Evolutionary conservation across 2,113 vertebrate genomes (phyloP).

Genomic region (Strix uralensis): DNA sequence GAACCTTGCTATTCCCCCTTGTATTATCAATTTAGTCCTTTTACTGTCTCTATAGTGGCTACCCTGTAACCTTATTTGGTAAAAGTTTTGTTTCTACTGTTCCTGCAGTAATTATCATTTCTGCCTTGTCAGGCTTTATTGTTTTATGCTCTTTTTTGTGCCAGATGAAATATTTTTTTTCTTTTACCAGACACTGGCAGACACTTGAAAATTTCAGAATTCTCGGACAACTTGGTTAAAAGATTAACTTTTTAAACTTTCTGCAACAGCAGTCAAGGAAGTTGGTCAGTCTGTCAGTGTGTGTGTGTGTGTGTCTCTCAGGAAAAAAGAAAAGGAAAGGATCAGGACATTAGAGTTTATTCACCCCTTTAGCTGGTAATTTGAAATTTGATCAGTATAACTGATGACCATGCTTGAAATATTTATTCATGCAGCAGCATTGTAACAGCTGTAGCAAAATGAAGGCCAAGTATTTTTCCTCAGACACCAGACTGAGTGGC

Average conservation of each 20-base stretch:
- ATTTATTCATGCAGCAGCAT: neutral
- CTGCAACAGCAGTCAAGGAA: neutral
- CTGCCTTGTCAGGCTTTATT: constrained; percentile 67
- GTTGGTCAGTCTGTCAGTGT: neutral
- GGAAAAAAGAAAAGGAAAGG: neutral
- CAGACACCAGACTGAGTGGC: neutral
- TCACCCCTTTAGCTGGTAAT: neutral
- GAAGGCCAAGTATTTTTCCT: neutral
- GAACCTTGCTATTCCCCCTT: constrained; percentile 18
- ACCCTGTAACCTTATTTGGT: constrained; percentile 72
- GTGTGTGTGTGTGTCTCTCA: neutral
- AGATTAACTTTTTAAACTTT: constrained; percentile 30
- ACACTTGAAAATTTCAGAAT: constrained; percentile 31
- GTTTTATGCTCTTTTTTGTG: constrained; percentile 42
- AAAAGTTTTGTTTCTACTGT: constrained; percentile 59
- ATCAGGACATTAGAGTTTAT: neutral
- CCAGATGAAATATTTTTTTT: constrained; percentile 47
- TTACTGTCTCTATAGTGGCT: constrained; percentile 39
- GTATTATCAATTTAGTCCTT: constrained; percentile 33
- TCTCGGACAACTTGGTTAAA: constrained; percentile 13
- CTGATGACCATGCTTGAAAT: neutral
- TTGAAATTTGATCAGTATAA: constrained; percentile 29
- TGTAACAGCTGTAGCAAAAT: neutral
- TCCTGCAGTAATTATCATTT: constrained; percentile 69
- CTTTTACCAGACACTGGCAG: constrained; percentile 43